phyloP scores from a whole-genome alignment of 2,797 vertebrate species.

The Microhierax caerulescens region DNA sequence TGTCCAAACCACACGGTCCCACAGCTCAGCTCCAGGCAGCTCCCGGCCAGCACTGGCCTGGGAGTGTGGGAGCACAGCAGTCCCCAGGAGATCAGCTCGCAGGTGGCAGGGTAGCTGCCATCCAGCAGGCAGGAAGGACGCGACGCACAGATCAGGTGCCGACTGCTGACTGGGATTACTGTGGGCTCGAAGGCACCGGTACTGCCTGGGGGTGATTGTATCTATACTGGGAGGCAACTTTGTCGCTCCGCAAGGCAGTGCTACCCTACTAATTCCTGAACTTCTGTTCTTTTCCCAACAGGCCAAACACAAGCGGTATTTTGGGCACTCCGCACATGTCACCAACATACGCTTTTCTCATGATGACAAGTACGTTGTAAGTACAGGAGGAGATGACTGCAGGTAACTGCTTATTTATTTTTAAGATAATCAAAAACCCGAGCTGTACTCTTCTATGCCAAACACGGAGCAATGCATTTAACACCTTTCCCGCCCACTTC shows the following conservation, averaged over 20 bases:
- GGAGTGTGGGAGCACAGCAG: no score
- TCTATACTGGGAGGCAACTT: no score
- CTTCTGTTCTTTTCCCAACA: constrained; percentile 39
- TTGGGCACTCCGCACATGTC: constrained; percentile 92
- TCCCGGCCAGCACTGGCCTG: neutral
- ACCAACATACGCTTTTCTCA: constrained; percentile 94
- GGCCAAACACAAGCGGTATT: constrained; percentile 96
- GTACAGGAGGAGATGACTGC: constrained; percentile 93
- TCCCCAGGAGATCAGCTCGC: neutral
- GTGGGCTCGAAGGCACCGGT: neutral
- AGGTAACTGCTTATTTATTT: constrained; percentile 77
- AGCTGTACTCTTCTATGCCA: neutral
- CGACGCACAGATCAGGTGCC: accelerated
- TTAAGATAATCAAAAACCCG: accelerated
- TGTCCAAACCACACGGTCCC: accelerated
- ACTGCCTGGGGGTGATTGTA: neutral
- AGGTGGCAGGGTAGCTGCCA: accelerated
- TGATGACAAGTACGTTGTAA: constrained; percentile 91
- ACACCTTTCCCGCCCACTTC: neutral
- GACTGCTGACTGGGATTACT: neutral
- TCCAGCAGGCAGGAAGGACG: accelerated
- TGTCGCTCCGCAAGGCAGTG: no score
- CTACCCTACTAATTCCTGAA: neutral
- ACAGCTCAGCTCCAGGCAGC: neutral
- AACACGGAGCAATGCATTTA: neutral